Percentiles rank a stretch among this genome's conserved stretches.
Conservation (phyloP, 2,888 invertebrate species). For the Phortica okadai region DNA sequence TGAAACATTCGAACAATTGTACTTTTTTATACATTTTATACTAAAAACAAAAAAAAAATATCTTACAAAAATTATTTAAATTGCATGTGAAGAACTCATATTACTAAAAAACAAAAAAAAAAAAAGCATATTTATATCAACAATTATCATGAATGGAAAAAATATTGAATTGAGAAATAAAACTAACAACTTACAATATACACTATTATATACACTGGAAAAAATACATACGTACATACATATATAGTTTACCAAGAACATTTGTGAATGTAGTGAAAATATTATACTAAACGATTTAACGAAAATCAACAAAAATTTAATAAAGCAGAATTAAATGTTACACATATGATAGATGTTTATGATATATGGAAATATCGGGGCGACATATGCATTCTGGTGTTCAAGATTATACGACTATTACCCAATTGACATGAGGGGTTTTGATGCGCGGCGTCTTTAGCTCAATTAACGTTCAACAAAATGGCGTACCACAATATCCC, state of each 20-base stretch:
- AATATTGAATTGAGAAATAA: conserved; percentile 4
- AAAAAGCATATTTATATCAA: not conserved
- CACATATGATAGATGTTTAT: conserved; percentile 4
- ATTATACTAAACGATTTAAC: conserved; percentile 39
- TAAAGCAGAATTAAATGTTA: conserved; percentile 31
- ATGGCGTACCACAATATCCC: no score
- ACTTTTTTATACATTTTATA: conserved; percentile 25
- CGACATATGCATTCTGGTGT: no score
- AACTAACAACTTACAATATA: conserved; percentile 14
- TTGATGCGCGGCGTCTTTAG: no score
- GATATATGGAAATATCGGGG: not conserved
- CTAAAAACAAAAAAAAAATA: conserved; percentile 1
- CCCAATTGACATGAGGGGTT: no score
- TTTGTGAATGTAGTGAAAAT: conserved; percentile 34
- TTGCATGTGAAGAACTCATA: not conserved
- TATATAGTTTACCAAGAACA: conserved; percentile 36
- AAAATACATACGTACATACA: conserved; percentile 42
- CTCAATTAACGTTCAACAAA: no score
- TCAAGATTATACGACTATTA: no score
- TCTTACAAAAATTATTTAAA: not conserved
- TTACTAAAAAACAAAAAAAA: not conserved
- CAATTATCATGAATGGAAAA: not conserved
- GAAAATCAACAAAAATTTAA: conserved; percentile 28
- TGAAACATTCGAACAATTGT: not conserved
- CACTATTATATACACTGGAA: conserved; percentile 17